Evolutionary conservation across 2,113 vertebrate species (phyloP), one percentile per base, ranked within the genome.

Genomic region (Grallaria varia): DNA sequence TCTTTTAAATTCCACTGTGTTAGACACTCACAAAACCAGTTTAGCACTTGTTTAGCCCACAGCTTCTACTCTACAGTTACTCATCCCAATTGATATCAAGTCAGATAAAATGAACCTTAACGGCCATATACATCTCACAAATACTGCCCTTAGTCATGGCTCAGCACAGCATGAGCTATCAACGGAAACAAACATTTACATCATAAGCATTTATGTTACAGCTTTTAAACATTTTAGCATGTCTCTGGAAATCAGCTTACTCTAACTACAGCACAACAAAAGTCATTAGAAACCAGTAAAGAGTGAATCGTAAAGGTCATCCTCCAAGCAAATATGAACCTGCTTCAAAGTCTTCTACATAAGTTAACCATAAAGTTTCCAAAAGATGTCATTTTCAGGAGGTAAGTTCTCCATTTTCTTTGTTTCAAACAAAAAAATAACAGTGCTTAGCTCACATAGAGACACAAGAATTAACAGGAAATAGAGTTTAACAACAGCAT

Each of bases 141-240:
- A 87, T 40, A 56, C 45, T 33, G 23, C 67, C 59, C 33, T 85
- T 52, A 69, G 49, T 80, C 71, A 74, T 3, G 0, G 77, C 10
- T 76, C 39, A 79, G 47, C 44, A 85, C 5, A 58, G 27, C 30
- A 45, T 47, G 45, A 91, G 53, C 66, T 56, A 52, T 82, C n/a
- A 95, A 76, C 40, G 90, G 42, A 89, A 93, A 85, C 24, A 88
- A 87, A 74, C 31, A 74, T 68, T 93, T 75, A 75, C 47, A 84
- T 50, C 56, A 28, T 18, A 76, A 74, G 25, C 22, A 58, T 42
- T 75, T n/a, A n/a, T 28, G 35, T 31, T 78, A 72, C 35, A 74
- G 52, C 33, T 89, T 78, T n/a, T 50, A 75, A 81, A 71, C 18
- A 39, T 63, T 81, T 95, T 80, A 73, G 59, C 15, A 40, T 27